Evolutionary conservation across 2,113 vertebrate genomes (phyloP), one percentile per base, ranked within the genome.

Genomic region (Petromus typicus): DNA sequence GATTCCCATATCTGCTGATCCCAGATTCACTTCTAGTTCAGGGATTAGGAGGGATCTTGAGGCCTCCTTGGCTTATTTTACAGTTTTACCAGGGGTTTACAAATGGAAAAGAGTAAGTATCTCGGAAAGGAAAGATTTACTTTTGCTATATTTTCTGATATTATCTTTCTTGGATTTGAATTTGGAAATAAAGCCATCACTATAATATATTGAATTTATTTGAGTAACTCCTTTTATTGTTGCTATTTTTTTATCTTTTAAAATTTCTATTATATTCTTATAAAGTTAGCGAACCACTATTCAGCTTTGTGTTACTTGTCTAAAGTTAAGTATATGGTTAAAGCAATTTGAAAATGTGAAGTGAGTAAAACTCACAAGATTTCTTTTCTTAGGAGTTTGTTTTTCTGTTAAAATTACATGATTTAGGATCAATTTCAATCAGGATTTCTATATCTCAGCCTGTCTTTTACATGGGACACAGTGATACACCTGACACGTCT

Each of bases 251-350:
- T 37, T 79, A 69, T 54, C 25, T 7, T 80, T 86, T 85, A 78
- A 59, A 64, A 20, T 82, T 89, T 20, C 5, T 48, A 30, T 45
- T 94, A 56, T 83, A 37, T n/a, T 73, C n/a, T 87, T 94, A 92
- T 81, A 61, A 64, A 32, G 16, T 54, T 45, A 43, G 23, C 75
- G 22, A 5, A 32, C 5, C 59, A 4, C 4, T 64, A 34, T 43
- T 10, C 78, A 12, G 12, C 67, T 5, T 16, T 86, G 3, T 34
- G 2, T 89, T 64, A 43, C n/a, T 82, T 75, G 1, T 84, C 45
- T 90, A 57, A 95, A 90, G 17, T 91, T 40, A 71, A 8, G 48
- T 16, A 10, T 1, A 5, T 34, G 17, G n/a, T 79, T 78, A 93
- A 69, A 76, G 43, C 13, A 93, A 86, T 91, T 43, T 75, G 56